These are phyloP conservation scores for Schlechtendalia chinensis DNA, from an alignment of 1,140 invertebrate species.

Conservation along the genomic window DNA sequence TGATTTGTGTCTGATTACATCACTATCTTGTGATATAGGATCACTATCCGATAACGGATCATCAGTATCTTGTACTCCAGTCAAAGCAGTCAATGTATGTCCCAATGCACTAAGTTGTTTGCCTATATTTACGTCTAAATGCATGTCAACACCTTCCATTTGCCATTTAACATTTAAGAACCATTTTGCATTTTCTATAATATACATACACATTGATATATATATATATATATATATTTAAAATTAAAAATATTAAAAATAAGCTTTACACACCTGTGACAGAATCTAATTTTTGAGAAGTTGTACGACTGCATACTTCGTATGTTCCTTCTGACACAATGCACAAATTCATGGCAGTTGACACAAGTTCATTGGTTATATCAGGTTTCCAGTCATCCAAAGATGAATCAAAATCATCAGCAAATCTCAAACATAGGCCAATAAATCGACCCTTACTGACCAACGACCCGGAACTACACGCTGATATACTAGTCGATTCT, in stretches of 20 bases:
- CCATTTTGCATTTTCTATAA: slow-evolving; percentile 91
- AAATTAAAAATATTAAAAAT: neutral
- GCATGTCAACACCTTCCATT: slow-evolving; percentile 98
- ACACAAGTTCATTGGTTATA: slow-evolving; percentile 63
- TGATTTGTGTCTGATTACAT: slow-evolving; percentile 42
- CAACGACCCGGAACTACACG: slow-evolving; percentile 72
- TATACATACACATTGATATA: neutral
- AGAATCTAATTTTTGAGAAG: slow-evolving; percentile 60
- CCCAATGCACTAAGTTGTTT: slow-evolving; percentile 91
- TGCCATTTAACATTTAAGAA: slow-evolving; percentile 96
- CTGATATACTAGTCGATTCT: slow-evolving; percentile 90
- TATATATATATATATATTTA: neutral
- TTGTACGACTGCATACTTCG: slow-evolving; percentile 91
- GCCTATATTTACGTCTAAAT: slow-evolving; percentile 92
- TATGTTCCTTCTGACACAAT: slow-evolving; percentile 97
- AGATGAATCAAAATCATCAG: slow-evolving; percentile 93
- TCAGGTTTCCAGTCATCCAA: slow-evolving; percentile 97
- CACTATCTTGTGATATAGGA: slow-evolving; percentile 47
- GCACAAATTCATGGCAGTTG: slow-evolving; percentile 88
- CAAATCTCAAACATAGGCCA: slow-evolving; percentile 88
- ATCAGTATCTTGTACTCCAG: slow-evolving; percentile 75
- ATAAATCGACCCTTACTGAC: slow-evolving; percentile 76
- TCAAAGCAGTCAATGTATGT: slow-evolving; percentile 91
- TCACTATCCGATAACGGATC: slow-evolving; percentile 46
- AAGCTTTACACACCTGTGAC: slow-evolving; percentile 16